phyloP scores from a whole-genome alignment of 2,113 vertebrate species.

The Nycticryphes semicollaris region DNA sequence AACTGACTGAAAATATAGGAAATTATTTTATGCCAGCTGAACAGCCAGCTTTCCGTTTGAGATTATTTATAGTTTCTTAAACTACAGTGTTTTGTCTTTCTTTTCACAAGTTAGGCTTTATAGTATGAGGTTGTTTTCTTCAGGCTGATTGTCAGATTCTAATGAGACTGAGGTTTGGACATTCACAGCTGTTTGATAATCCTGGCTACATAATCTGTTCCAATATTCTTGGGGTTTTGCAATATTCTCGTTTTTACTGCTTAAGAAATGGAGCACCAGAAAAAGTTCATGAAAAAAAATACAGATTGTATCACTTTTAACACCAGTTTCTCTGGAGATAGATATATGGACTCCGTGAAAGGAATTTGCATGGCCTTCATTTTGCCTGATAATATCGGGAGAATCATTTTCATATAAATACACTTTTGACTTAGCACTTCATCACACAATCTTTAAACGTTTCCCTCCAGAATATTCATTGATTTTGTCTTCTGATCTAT shows the following conservation, averaged over 20 bases:
- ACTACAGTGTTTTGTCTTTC: background rate
- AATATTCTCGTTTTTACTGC: background rate
- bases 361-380: slow-evolving; percentile 1
- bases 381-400: background rate
- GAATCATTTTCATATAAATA: slow-evolving; percentile 35
- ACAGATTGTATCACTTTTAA: background rate
- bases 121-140: background rate
- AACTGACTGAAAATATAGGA: background rate
- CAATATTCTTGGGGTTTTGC: background rate
- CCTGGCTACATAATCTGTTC: background rate
- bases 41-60: background rate
- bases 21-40: slow-evolving; percentile 11
- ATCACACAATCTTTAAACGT: background rate
- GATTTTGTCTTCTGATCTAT: slow-evolving; percentile 10
- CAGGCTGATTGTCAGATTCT: background rate
- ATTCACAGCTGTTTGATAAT: background rate
- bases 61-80: slow-evolving; percentile 24
- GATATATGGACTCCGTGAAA: background rate
- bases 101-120: background rate
- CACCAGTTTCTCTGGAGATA: background rate
- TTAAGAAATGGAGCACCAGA: background rate
- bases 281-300: background rate
- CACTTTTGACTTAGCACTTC: slow-evolving; percentile 7
- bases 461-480: slow-evolving; percentile 9
- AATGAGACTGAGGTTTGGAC: background rate